Percentiles rank a stretch among this genome's conserved stretches.
Evolutionary conservation across 2,797 vertebrate species (phyloP).

Genomic region (Eidolon dupreanum): DNA sequence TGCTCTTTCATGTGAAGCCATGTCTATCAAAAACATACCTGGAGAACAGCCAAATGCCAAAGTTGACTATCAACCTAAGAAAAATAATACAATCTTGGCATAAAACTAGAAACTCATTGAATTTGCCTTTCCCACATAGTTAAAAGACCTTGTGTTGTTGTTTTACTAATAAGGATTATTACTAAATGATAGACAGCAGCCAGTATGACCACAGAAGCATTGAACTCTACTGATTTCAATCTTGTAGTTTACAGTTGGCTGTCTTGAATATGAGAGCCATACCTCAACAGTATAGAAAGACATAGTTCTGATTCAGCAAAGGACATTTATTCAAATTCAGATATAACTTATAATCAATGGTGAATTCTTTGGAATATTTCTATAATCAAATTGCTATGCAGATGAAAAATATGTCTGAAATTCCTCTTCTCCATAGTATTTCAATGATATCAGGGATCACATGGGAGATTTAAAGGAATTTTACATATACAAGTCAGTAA

Average conservation of each 20-base stretch:
- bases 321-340: background rate
- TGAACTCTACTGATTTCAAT: constrained; percentile 5
- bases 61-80: background rate
- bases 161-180: constrained; percentile 41
- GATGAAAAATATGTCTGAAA: background rate
- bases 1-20: constrained; percentile 33
- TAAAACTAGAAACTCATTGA: background rate
- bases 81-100: constrained; percentile 16
- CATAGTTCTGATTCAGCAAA: background rate
- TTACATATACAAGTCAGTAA: background rate
- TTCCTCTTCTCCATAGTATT: background rate
- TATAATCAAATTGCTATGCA: background rate
- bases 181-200: background rate
- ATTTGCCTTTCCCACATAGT: background rate
- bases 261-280: background rate
- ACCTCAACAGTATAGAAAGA: background rate
- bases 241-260: background rate
- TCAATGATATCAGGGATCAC: background rate
- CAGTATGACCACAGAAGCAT: background rate
- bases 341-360: background rate
- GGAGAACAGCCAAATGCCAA: constrained; percentile 47
- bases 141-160: background rate
- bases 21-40: constrained; percentile 38
- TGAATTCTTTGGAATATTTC: constrained; percentile 16
- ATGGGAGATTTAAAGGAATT: background rate